Base-by-base conservation (phyloP, 2,797 vertebrate genomes). In the Fratercula arctica region DNA sequence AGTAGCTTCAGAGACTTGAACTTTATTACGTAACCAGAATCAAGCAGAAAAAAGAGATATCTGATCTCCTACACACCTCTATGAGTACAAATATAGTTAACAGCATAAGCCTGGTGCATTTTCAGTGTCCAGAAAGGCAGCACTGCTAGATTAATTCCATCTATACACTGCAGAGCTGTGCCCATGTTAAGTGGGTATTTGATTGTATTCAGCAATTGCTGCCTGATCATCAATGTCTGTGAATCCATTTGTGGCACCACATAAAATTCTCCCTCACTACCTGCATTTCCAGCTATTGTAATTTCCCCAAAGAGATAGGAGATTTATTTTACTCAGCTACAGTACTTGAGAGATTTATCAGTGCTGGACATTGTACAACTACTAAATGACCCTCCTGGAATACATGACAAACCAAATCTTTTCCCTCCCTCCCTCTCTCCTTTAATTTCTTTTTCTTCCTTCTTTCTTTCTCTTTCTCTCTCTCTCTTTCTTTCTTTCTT, bases 261-360 rank as follows among this genome's bases (percentile, higher is more conserved):
- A 84, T 67, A 87, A 94, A 94, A 93, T 90, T 82, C 53, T 83
- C 51, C 33, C 60, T 68, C 68, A 54, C 60, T 63, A 72, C 37
- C 39, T 75, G 19, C 35, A 70, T 84, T 91, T 85, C 72, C 76
- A 90, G 37, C 54, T 89, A 35, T 78, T 89, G 60, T 72, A 88
- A 92, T 93, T 93, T 94, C 90, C 90, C 86, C 51, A 66, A 93
- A 94, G 93, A 94, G 37, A 35, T 37, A 59, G 45, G 69, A 96
- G 76, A 95, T 95, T 90, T 94, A 84, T 93, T 93, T 95, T 50
- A 82, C 48, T 48, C 19, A 83, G 50, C 53, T 84, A 78, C 45
- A 93, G 66, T 75, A 84, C 64, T 72, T 95, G 76, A 72, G 82
- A 95, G 61, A 95, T 93, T 93, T 93, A 84, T 91, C 85, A 93